phyloP scores from a whole-genome alignment of 2,888 invertebrate genomes.

The Athrips mouffetella region DNA sequence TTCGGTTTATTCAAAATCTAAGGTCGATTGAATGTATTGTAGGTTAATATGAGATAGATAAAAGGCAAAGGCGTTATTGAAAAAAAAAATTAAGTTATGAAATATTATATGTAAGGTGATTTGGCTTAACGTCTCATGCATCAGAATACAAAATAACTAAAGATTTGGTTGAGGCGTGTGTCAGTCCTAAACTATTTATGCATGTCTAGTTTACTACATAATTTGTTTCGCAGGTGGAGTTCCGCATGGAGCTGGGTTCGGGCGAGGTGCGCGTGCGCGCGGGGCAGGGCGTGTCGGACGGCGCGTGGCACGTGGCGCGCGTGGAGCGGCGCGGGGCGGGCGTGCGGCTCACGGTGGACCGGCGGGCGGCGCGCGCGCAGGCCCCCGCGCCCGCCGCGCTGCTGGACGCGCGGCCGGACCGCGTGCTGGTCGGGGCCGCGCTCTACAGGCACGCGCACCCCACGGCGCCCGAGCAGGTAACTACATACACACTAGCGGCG shows the following conservation, averaged over 20 bases:
- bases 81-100: too few relatives aligned
- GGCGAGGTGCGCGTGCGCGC: constrained; percentile 92
- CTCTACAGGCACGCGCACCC: constrained; percentile 87
- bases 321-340: constrained; percentile 89
- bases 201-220: too few relatives aligned
- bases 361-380: constrained; percentile 86
- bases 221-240: constrained; percentile 85
- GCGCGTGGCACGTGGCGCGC: constrained; percentile 85
- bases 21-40: too few relatives aligned
- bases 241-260: constrained; percentile 94
- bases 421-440: constrained; percentile 91
- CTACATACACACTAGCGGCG: too few relatives aligned
- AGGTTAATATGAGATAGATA: too few relatives aligned
- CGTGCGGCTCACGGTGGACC: constrained; percentile 88
- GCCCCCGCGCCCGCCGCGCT: constrained; percentile 85
- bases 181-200: too few relatives aligned
- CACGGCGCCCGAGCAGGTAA: constrained; percentile 69
- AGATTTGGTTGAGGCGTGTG: too few relatives aligned
- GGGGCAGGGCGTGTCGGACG: constrained; percentile 65
- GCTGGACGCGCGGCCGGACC: constrained; percentile 89
- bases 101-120: too few relatives aligned
- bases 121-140: too few relatives aligned
- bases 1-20: too few relatives aligned
- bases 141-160: too few relatives aligned
- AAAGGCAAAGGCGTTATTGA: too few relatives aligned